Base-by-base conservation (phyloP, 2,113 vertebrate genomes). In the Protobothrops flavoviridis region DNA sequence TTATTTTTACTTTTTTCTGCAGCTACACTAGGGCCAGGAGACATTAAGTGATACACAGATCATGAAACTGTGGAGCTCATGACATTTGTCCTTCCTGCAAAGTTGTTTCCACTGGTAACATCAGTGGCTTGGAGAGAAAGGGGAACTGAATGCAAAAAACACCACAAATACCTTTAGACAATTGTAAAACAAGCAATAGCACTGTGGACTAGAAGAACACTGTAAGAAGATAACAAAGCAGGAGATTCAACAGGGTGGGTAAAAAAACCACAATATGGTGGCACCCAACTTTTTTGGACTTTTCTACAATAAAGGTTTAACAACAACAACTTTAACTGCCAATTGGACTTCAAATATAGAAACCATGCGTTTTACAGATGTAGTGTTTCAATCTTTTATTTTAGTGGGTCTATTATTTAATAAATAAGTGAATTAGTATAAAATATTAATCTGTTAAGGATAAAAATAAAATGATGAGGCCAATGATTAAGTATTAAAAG, bases 1-100 rank as follows among this genome's bases (percentile, higher is more conserved):
- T n/a, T 81, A 39, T 29, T 64, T 50, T 97, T 98, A 98, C 98
- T 99, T 97, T 98, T 97, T 91, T 99, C 98, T 92, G 98, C 93
- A 92, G 98, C 93, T 92, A 98, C 97, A 96, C 97, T 98, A 91
- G 98, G 98, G 95, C 97, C 97, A 92, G 98, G 98, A 86, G 98
- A 98, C 50, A 97, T 95, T 0, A 96, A 96, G 64, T 98, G 98
- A 95, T 97, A 97, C 43, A 98, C 93, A 61, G 98, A 97, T n/a
- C 96, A 97, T 89, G 98, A 96, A 13, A 98, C 97, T 29, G 98
- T 96, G 56, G 99, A 98, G 96, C 97, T 98, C 92, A 98, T 96
- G 12, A 98, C 56, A 3, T 95, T 97, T 86, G 97, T 96, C 92
- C 98, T 98, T 43, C 97, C 98, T 93, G 98, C 98, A 93, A 96